Evolutionary conservation across 1,140 invertebrate species (phyloP).

Genomic region (Marisa cornuarietis): DNA sequence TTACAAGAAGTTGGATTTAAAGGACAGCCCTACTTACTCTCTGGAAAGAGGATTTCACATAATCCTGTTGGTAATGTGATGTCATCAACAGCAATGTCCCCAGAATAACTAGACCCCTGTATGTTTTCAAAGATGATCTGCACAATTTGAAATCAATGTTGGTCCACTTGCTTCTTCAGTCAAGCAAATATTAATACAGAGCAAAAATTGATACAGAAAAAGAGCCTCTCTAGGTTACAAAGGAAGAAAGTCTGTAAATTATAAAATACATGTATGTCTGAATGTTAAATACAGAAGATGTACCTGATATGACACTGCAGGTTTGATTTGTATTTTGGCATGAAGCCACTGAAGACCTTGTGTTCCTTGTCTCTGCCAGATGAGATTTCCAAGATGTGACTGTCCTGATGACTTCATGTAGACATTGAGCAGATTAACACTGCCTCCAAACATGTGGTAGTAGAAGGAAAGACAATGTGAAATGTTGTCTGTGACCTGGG

Average conservation of each 20-base stretch:
- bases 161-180: neutral
- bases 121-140: slow-evolving; percentile 67
- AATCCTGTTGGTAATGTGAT: slow-evolving; percentile 65
- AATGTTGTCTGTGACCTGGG: slow-evolving; percentile 43
- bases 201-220: too few species aligned
- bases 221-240: too few species aligned
- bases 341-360: slow-evolving; percentile 60
- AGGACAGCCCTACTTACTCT: neutral
- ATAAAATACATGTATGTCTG: neutral
- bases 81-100: slow-evolving; percentile 81
- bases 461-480: slow-evolving; percentile 60
- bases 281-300: neutral
- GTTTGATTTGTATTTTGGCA: slow-evolving; percentile 45
- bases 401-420: slow-evolving; percentile 32
- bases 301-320: slow-evolving; percentile 51
- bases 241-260: too few species aligned
- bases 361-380: slow-evolving; percentile 52
- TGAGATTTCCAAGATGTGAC: slow-evolving; percentile 19
- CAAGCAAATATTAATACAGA: too few species aligned
- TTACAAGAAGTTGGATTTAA: too few species aligned
- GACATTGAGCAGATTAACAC: slow-evolving; percentile 36
- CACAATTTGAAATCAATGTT: neutral
- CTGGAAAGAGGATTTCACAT: neutral
- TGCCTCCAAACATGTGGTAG: slow-evolving; percentile 63
- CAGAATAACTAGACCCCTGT: slow-evolving; percentile 74